A percentile compares a stretch with the other conserved stretches of the same genome.
phyloP scores from a whole-genome alignment of 2,797 vertebrate species.

The Melanotaenia nigrans region DNA sequence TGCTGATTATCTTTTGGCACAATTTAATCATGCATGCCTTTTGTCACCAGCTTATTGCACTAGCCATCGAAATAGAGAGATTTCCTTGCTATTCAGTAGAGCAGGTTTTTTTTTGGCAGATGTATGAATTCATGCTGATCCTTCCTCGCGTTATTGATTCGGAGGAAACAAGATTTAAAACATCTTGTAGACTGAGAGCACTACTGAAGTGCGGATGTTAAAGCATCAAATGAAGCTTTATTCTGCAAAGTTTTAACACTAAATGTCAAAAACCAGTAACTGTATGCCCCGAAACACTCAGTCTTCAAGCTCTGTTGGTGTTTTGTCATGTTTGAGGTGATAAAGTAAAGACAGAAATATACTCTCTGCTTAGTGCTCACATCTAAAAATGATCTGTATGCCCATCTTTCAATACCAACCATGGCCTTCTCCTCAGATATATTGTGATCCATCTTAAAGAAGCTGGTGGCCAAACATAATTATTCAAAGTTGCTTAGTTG shows the following conservation, averaged over 20 bases:
- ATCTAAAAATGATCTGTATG: slow-evolving; percentile 36
- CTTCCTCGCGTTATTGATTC: slow-evolving; percentile 13
- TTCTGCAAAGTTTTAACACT: slow-evolving; percentile 3
- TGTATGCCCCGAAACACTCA: background rate
- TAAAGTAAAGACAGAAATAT: slow-evolving; percentile 27
- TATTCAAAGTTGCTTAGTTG: slow-evolving; percentile 47
- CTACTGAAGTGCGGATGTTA: slow-evolving; percentile 16
- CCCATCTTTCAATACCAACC: slow-evolving; percentile 28
- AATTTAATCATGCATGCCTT: background rate
- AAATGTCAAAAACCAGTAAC: slow-evolving; percentile 19
- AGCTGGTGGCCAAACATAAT: slow-evolving; percentile 45
- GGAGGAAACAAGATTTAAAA: slow-evolving; percentile 7
- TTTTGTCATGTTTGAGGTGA: slow-evolving; percentile 35
- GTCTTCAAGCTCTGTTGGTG: slow-evolving; percentile 21
- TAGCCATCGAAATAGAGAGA: background rate
- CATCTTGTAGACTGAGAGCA: slow-evolving; percentile 2
- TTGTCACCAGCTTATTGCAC: slow-evolving; percentile 4
- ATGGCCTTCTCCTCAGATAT: slow-evolving; percentile 34
- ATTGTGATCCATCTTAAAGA: slow-evolving; percentile 27
- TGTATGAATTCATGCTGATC: background rate
- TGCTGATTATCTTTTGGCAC: background rate
- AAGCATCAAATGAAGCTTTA: slow-evolving; percentile 9
- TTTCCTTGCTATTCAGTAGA: background rate
- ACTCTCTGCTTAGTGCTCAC: slow-evolving; percentile 43
- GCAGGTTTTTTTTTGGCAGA: slow-evolving; percentile 16